These are phyloP conservation scores for Mirounga angustirostris DNA, from an alignment of 2,113 vertebrate genomes.

Conservation along the genomic window DNA sequence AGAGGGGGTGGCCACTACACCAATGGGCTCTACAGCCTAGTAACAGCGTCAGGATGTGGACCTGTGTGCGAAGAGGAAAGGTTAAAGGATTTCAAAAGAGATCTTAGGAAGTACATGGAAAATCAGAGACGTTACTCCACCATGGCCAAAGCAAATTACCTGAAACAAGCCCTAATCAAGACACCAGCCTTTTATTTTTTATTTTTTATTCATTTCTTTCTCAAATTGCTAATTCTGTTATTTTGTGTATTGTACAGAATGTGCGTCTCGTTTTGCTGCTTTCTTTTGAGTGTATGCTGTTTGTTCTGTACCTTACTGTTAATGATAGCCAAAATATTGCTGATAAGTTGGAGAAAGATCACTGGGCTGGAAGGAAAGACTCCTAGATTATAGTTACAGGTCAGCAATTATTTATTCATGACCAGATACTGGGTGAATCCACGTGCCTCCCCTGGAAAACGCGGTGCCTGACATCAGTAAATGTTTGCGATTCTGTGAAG, in stretches of 20 bases:
- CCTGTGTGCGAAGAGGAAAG: constrained; percentile 66
- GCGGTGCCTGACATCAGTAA: background rate
- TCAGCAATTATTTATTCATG: background rate
- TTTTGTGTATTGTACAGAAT: background rate
- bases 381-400: background rate
- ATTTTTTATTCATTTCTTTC: background rate
- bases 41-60: constrained; percentile 74
- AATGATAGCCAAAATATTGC: background rate
- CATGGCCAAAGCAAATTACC: background rate
- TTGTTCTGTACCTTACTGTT: background rate
- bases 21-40: constrained; percentile 84
- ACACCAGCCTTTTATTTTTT: background rate
- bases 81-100: constrained; percentile 29
- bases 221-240: background rate
- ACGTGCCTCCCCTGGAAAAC: background rate
- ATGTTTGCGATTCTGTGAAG: background rate
- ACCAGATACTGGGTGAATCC: background rate
- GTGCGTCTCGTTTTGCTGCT: background rate
- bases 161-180: background rate
- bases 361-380: background rate
- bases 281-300: background rate
- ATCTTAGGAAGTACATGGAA: background rate
- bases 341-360: background rate
- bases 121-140: background rate
- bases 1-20: constrained; percentile 79